These are phyloP conservation scores for Microchrysa polita DNA, from an alignment of 2,888 invertebrate species.

Conservation along the genomic window DNA sequence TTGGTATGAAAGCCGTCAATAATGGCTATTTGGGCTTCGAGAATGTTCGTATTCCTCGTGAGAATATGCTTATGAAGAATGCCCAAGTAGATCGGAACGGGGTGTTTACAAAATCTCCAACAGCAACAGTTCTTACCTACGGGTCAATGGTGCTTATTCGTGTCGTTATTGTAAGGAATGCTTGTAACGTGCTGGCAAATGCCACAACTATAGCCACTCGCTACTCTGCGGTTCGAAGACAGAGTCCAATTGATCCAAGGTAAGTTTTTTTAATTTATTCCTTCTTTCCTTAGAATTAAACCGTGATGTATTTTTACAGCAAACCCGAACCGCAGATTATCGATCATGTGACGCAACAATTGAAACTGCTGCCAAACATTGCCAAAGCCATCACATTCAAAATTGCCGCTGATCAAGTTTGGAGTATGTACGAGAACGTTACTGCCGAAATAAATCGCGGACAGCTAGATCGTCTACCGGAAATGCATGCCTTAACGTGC, in stretches of 20 bases:
- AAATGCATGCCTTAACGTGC: constrained; percentile 87
- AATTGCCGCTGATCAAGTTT: constrained; percentile 78
- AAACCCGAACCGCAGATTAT: constrained; percentile 89
- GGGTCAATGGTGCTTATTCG: constrained; percentile 90
- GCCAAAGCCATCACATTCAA: constrained; percentile 83
- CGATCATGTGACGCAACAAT: constrained; percentile 93
- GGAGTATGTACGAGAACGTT: constrained; percentile 87
- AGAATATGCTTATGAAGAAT: constrained; percentile 93
- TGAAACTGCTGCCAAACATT: constrained; percentile 87
- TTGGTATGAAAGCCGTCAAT: constrained; percentile 91
- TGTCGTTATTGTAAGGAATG: constrained; percentile 83
- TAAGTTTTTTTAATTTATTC: constrained; percentile 60
- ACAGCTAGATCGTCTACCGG: constrained; percentile 82
- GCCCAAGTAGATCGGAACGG: constrained; percentile 93
- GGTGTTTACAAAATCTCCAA: constrained; percentile 83
- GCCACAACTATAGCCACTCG: constrained; percentile 89
- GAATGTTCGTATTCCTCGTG: constrained; percentile 85
- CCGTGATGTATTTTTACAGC: constrained; percentile 63
- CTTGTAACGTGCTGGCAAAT: constrained; percentile 79
- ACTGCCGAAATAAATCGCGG: constrained; percentile 83
- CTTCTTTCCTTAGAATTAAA: not conserved
- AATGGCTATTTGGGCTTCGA: constrained; percentile 93
- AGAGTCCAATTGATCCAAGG: constrained; percentile 86
- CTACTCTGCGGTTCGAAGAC: constrained; percentile 89
- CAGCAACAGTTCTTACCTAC: constrained; percentile 86